Evolutionary conservation across 2,113 vertebrate genomes (phyloP), one percentile per base, ranked within the genome.

Genomic region (Xiphorhynchus elegans): DNA sequence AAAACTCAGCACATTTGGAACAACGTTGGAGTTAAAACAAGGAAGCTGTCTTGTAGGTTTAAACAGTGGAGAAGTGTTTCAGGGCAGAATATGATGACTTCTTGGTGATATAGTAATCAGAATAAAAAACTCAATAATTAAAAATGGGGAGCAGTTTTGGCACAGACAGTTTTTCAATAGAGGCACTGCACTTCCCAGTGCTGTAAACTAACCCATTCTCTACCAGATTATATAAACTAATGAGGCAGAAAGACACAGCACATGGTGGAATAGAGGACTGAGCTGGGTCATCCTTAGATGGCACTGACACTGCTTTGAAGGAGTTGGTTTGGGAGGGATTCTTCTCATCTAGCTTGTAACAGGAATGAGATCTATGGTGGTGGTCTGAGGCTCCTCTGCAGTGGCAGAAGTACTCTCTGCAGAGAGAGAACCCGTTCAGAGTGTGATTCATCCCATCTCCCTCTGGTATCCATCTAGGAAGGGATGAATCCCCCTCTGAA

Each of bases 291-390:
- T 76, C 44, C 74, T 87, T 58, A 68, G 53, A 59, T 40, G 79
- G n/a, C 46, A 44, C 35, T 37, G 67, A 60, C 28, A 33, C 29
- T 89, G 25, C 59, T 92, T 86, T 90, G 42, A 67, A 93, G 53
- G 33, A 15, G 10, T 62, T 3, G 0, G 29, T 86, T 92, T 0
- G 0, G 29, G 42, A 90, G 50, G 14, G 25, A 80, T 80, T 88
- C 3, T 1, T 80, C 59, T 90, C 50, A 53, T 62, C 75, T 90
- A 47, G 16, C 39, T 89, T 81, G 60, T 81, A 70, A 56, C 26
- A 50, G 83, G 53, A 42, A 46, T 58, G 55, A 76, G 1, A 74
- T 67, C 7, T 9, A 8, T 52, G 52, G 24, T 63, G 1, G 3
- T 64, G 49, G 67, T 60, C 75, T 79, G 44, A 85, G 73, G 24